Evolutionary conservation across 2,113 vertebrate genomes (phyloP).

Genomic region (Calonectris borealis): DNA sequence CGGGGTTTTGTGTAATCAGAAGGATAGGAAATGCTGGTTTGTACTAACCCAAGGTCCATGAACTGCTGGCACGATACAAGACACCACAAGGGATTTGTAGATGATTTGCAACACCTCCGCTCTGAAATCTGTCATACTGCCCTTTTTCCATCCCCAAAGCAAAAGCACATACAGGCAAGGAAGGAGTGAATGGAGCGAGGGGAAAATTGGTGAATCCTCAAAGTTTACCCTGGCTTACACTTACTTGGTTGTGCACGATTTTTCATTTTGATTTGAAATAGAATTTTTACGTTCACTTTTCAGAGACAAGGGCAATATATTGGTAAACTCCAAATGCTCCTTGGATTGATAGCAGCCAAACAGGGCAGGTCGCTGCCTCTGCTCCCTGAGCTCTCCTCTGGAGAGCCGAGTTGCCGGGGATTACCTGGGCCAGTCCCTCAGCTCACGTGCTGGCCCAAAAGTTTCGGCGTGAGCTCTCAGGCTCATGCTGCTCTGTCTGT

Average conservation of each 20-base stretch:
- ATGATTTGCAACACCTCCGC: not conserved
- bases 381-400: not conserved
- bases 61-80: not conserved
- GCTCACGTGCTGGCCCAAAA: not conserved
- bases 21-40: not conserved
- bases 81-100: not conserved
- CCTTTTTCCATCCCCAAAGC: not conserved
- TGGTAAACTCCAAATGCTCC: not conserved
- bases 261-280: not conserved
- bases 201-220: not conserved
- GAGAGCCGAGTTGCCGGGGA: rapidly evolving
- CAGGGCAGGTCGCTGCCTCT: not conserved
- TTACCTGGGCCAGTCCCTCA: not conserved
- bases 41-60: not conserved
- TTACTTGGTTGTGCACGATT: not conserved
- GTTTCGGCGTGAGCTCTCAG: rapidly evolving
- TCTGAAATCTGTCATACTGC: not conserved
- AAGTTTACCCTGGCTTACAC: not conserved
- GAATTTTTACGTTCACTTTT: not conserved
- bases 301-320: not conserved
- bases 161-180: not conserved
- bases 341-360: not conserved
- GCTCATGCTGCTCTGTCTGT: not conserved
- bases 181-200: not conserved
- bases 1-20: not conserved